Evolutionary conservation across 1,140 invertebrate genomes (phyloP).

Genomic region (Drosophila pandora): DNA sequence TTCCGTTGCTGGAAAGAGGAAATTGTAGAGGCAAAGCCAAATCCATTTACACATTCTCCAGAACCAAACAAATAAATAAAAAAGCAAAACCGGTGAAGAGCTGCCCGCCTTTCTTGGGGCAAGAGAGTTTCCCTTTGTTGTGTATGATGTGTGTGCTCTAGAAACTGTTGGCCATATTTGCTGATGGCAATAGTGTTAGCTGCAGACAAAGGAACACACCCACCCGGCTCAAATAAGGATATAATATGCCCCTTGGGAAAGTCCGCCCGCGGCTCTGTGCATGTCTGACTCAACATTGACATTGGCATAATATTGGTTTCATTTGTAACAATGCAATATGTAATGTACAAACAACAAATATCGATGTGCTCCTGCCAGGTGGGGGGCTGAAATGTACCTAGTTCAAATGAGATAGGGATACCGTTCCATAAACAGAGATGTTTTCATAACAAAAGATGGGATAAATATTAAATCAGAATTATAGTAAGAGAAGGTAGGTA

Average conservation of each 20-base stretch:
- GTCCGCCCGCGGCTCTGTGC: constrained; percentile 26
- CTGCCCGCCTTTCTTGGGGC: constrained; percentile 15
- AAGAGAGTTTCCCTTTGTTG: constrained; percentile 31
- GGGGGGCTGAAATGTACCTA: constrained; percentile 4
- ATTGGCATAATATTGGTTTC: constrained; percentile 49
- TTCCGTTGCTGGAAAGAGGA: constrained; percentile 14
- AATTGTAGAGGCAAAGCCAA: constrained; percentile 32
- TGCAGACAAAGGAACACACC: constrained; percentile 28
- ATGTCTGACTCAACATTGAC: constrained; percentile 39
- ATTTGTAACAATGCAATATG: constrained; percentile 36
- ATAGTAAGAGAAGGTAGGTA: too few species aligned
- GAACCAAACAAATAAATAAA: constrained; percentile 3
- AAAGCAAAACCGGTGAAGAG: constrained; percentile 11
- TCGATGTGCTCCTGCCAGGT: neutral
- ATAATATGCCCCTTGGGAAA: constrained; percentile 35
- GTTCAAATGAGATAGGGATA: constrained; percentile 18
- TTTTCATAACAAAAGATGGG: neutral
- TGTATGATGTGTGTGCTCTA: constrained; percentile 26
- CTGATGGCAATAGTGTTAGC: constrained; percentile 22
- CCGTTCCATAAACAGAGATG: neutral
- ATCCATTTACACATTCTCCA: constrained; percentile 29
- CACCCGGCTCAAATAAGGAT: constrained; percentile 30
- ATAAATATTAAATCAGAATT: too few species aligned
- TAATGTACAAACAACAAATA: constrained; percentile 40
- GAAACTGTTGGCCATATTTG: constrained; percentile 31